Conservation (phyloP, 1,140 invertebrate genomes). For the Lithobius niger region DNA sequence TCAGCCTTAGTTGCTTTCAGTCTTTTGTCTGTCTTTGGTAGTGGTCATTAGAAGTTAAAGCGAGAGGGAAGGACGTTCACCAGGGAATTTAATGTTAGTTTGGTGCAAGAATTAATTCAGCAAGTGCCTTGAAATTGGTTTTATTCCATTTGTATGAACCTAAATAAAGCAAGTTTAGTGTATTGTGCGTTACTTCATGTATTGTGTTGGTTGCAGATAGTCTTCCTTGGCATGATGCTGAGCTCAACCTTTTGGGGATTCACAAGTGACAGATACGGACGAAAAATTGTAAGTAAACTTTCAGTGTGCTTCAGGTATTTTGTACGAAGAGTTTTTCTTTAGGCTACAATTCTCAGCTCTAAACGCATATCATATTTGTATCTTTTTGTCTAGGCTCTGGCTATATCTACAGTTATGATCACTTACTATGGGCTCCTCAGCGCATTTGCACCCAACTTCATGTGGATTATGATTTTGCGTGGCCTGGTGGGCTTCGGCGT, state of each 20-base stretch:
- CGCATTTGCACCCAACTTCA: slow-evolving; percentile 77
- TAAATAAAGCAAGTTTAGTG: no score
- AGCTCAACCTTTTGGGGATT: slow-evolving; percentile 93
- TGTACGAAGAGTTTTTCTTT: neutral
- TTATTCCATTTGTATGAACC: no score
- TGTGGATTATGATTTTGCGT: slow-evolving; percentile 77
- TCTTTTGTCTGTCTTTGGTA: no score
- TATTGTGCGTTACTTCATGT: no score
- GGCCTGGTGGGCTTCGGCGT: slow-evolving; percentile 91
- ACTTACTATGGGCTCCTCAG: slow-evolving; percentile 86
- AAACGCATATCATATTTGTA: neutral
- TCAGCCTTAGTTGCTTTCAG: no score
- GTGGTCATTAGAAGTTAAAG: no score
- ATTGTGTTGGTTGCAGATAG: slow-evolving; percentile 47
- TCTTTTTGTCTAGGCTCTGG: slow-evolving; percentile 47
- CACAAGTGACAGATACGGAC: slow-evolving; percentile 83
- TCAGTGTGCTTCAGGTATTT: slow-evolving; percentile 11
- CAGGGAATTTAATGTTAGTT: no score
- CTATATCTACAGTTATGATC: slow-evolving; percentile 70
- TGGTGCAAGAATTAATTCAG: no score
- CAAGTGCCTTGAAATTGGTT: no score
- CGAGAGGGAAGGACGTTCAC: no score
- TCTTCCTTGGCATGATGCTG: slow-evolving; percentile 93
- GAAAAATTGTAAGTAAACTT: slow-evolving; percentile 62
- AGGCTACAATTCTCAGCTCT: neutral